phyloP scores from a whole-genome alignment of 1,140 invertebrate species.

The Drosophila willistoni region DNA sequence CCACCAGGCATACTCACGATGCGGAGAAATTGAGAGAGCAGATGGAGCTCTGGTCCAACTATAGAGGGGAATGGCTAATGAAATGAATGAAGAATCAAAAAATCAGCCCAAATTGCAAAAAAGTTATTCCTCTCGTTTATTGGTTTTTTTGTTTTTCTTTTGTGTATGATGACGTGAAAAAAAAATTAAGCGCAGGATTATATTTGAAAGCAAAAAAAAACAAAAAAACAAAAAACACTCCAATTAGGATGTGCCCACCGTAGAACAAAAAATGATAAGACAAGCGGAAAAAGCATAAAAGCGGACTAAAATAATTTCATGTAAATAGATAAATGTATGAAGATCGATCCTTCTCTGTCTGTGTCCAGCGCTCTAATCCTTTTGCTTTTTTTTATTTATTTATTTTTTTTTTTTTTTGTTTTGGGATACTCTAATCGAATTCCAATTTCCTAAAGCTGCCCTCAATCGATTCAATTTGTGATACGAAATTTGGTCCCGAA shows the following conservation, averaged over 20 bases:
- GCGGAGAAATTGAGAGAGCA: conserved; percentile 43
- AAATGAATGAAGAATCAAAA: conserved; percentile 21
- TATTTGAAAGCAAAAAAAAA: conserved; percentile 49
- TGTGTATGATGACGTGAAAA: conserved; percentile 40
- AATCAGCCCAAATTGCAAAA: conserved; percentile 1
- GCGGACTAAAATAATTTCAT: conserved; percentile 57
- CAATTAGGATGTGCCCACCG: conserved; percentile 60
- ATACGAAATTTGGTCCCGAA: conserved; percentile 73
- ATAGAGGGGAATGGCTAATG: conserved; percentile 27
- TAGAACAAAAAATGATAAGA: conserved; percentile 22
- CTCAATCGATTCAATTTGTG: conserved; percentile 84
- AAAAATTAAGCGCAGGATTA: conserved; percentile 65
- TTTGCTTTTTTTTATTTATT: too few species aligned
- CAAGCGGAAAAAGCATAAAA: conserved; percentile 50
- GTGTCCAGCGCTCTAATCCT: too few species aligned
- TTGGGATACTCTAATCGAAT: conserved; percentile 85
- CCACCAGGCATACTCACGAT: conserved; percentile 23
- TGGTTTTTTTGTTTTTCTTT: conserved; percentile 46
- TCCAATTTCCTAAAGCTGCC: conserved; percentile 90
- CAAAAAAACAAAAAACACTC: not conserved
- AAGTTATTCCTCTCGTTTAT: conserved; percentile 65
- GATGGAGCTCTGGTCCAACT: conserved; percentile 52
- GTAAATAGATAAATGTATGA: conserved; percentile 53
- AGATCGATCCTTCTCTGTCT: not conserved
- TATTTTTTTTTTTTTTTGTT: too few species aligned